Conservation (phyloP, 2,113 vertebrate species). For the Egretta garzetta region DNA sequence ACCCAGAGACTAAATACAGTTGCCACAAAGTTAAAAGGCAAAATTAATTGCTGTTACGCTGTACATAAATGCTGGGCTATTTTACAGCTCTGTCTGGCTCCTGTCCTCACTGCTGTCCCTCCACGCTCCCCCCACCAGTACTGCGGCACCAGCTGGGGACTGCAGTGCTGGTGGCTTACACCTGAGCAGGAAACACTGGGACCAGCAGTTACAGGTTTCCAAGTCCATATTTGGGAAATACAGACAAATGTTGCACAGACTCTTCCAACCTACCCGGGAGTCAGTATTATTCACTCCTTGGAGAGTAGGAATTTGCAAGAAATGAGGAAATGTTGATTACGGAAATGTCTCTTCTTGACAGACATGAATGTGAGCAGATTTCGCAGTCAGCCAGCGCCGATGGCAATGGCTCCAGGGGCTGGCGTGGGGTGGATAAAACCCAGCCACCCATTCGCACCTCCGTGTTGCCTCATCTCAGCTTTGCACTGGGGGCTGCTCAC, state of each 20-base stretch:
- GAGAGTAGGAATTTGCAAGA: neutral
- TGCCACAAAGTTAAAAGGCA: neutral
- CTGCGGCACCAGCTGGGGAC: neutral
- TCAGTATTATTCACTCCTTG: neutral
- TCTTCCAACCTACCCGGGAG: neutral
- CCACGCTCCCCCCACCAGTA: neutral
- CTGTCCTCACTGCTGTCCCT: neutral
- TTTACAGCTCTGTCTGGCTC: neutral
- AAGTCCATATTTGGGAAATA: neutral
- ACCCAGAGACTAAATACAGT: neutral
- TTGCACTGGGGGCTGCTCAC: fast-evolving
- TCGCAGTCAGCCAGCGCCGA: neutral
- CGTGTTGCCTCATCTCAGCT: fast-evolving
- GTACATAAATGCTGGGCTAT: neutral
- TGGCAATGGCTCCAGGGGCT: fast-evolving
- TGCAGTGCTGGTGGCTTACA: neutral
- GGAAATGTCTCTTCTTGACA: neutral
- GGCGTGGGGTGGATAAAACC: fast-evolving
- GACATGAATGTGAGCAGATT: fast-evolving
- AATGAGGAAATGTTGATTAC: neutral
- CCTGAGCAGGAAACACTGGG: neutral
- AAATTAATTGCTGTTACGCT: neutral
- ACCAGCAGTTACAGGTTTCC: neutral
- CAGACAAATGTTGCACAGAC: neutral
- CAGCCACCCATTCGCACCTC: neutral